A percentile compares a stretch with the other conserved stretches of the same genome.
Evolutionary conservation across 2,113 vertebrate genomes (phyloP).

Genomic region (Probosciger aterrimus): DNA sequence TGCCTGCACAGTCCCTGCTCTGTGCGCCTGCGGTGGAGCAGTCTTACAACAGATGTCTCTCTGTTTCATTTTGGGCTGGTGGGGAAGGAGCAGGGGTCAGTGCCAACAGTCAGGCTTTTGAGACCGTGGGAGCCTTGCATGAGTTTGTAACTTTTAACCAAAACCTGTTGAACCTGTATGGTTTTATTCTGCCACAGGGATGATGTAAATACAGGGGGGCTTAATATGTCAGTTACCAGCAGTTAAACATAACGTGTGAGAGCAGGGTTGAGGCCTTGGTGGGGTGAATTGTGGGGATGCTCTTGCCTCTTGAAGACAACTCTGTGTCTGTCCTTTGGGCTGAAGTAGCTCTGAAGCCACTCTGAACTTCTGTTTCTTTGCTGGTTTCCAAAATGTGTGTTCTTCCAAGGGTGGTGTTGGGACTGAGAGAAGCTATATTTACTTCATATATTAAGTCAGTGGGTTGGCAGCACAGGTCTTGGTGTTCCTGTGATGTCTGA

Average conservation of each 20-base stretch:
- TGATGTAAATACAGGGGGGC: not conserved
- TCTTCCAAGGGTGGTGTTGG: not conserved
- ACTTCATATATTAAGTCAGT: not conserved
- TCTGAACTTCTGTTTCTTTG: not conserved
- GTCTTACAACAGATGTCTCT: not conserved
- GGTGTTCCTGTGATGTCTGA: not conserved
- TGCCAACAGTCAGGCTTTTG: not conserved
- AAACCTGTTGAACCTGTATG: accelerated
- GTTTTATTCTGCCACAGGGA: not conserved
- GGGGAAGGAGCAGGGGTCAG: not conserved
- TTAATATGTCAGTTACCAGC: accelerated
- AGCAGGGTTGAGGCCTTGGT: not conserved
- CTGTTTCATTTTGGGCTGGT: not conserved
- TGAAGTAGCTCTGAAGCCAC: accelerated
- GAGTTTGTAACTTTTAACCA: not conserved
- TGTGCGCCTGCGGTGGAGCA: not conserved
- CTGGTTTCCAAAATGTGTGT: not conserved
- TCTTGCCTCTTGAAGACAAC: not conserved
- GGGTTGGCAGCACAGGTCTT: not conserved
- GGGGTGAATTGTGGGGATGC: not conserved
- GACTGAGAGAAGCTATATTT: not conserved
- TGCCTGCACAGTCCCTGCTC: not conserved
- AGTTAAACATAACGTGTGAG: not conserved
- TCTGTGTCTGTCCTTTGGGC: not conserved
- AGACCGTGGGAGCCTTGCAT: not conserved